Base-by-base conservation (phyloP, 2,797 vertebrate genomes). In the Sebastes baramenuke region DNA sequence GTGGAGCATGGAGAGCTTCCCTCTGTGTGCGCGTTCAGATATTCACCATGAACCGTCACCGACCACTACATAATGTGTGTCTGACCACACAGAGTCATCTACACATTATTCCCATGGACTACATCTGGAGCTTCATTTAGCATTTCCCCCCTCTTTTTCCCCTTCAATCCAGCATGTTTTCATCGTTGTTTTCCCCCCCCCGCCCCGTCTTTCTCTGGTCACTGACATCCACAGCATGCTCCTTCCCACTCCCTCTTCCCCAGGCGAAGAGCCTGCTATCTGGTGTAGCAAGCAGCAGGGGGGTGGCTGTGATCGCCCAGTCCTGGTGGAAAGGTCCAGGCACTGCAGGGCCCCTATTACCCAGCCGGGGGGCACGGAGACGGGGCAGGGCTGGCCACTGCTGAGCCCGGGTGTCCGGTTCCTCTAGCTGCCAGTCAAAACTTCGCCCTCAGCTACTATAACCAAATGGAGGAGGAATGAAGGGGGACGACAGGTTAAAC, bases 381-480 rank as follows among this genome's bases (percentile, higher is more conserved):
- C 89, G 84, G 88, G 92, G 85, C 91, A 93, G 88, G 86, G 88
- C 90, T 85, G 91, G 88, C 92, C 93, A 91, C 94, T 84, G 87
- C 90, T 91, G 93, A 90, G 91, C 79, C 70, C 2, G 91, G 92
- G 95, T 96, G 93, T 96, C 90, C 75, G 73, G 91, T 96, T 95
- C 93, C 95, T 89, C 81, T 61, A 86, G 85, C 93, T 94, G 95
- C 94, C 95, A 94, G 90, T 96, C 95, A 95, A 92, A 92, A 90
- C 81, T 83, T 91, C 68, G 82, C 93, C 92, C 82, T 90, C 83
- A 94, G 94, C 93, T 89, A 93, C 86, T 82, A 85, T 80, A 91
- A 90, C 88, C 81, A 86, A 92, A 91, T 71, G 70, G 72, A 87
- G 74, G 82, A 82, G 86, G 85, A 88, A 93, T 87, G 84, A 93